Evolutionary conservation across 1,140 invertebrate species (phyloP).

Genomic region (Hydropsyche tenuis): DNA sequence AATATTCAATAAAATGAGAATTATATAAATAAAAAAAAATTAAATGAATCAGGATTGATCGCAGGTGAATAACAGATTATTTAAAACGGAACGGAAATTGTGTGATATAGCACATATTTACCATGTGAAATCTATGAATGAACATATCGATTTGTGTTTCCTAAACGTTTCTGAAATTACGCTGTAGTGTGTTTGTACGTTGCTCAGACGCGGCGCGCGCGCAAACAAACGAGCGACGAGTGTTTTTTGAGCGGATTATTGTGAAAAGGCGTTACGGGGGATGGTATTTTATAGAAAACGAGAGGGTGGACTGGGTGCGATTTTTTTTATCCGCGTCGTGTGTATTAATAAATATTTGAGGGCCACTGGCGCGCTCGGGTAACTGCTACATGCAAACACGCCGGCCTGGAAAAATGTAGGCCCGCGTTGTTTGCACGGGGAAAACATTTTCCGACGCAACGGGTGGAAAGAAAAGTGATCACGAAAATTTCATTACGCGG

Average conservation of each 20-base stretch:
- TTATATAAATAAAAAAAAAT: too few relatives aligned
- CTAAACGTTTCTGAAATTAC: conserved; percentile 2
- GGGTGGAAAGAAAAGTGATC: conserved; percentile 42
- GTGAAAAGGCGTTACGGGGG: neutral
- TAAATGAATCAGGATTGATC: too few relatives aligned
- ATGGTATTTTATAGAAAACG: neutral
- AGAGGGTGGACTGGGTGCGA: neutral
- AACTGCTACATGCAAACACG: conserved; percentile 48
- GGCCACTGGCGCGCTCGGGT: conserved; percentile 19
- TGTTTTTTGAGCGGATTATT: conserved; percentile 13
- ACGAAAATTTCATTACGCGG: conserved; percentile 28
- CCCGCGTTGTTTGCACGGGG: conserved; percentile 47
- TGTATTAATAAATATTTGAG: conserved; percentile 30
- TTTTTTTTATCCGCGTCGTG: neutral
- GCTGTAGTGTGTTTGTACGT: neutral
- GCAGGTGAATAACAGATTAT: too few relatives aligned
- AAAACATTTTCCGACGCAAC: conserved; percentile 48
- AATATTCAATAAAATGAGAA: too few relatives aligned
- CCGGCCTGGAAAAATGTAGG: conserved; percentile 48
- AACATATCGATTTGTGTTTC: neutral
- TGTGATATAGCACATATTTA: too few relatives aligned
- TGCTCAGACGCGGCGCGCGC: neutral
- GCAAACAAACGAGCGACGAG: neutral
- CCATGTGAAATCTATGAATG: too few relatives aligned
- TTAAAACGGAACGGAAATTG: too few relatives aligned